Base-by-base conservation (phyloP, 2,797 vertebrate genomes). In the Pangasius mekongensis region DNA sequence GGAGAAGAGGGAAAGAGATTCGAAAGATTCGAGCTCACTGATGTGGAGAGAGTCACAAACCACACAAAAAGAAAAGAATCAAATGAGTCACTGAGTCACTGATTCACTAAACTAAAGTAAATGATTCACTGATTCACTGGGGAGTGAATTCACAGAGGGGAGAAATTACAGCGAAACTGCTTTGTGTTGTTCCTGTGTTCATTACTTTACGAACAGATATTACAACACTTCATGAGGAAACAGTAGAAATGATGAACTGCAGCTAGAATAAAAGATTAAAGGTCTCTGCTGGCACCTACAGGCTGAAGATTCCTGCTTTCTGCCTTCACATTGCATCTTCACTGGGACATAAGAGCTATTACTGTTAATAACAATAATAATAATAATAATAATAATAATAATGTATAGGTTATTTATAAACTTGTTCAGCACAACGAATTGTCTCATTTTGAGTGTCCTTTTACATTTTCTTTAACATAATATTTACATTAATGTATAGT, bases 221-320 rank as follows among this genome's bases (percentile, higher is more conserved):
- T 76, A 56, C 3, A 33, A 1, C 10, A 24, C 24, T 30, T 33
- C 0, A 20, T 24, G 56, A 60, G 20, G 52, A 56, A 78, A 78
- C 20, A n/a, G 54, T 2, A 24, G 33, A 73, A 39, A 2, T 56
- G 47, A 36, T 14, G 27, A 54, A 39, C 0, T 56, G 13, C 11
- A 71, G 30, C 9, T 16, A 22, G 18, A 47, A 62, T 43, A 36
- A 80, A 80, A 24, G 30, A 22, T 11, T 36, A 13, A 80, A 88
- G 86, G 36, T 3, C 56, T 87, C 60, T 87, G 88, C 87, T 86
- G 82, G 49, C 88, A 66, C 77, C 88, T 91, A 60, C 67, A 77
- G 88, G 88, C 18, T 49, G 43, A 77, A 77, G 47, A n/a, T 0
- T 52, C 43, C 43, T 49, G 13, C 43, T 6, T 27, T n/a, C 43